Base-by-base conservation (phyloP, 2,888 invertebrate genomes). In the Hipparchia sbordonii region DNA sequence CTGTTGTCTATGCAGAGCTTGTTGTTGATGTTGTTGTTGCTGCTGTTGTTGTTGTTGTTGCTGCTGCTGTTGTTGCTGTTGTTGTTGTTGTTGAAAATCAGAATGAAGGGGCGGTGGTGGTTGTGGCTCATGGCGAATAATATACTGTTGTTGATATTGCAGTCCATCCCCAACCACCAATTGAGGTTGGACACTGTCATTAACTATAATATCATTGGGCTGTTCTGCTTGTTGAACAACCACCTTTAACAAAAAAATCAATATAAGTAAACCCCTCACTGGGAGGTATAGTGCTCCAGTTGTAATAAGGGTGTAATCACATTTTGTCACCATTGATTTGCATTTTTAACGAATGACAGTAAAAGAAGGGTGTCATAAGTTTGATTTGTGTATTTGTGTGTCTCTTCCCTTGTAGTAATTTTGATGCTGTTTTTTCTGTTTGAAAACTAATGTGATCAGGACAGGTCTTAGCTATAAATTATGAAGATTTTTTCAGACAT, bases 181-280 rank as follows among this genome's bases (percentile, higher is more conserved):
- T 75, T 92, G 92, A 7, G 82, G 82, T 81, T 91, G 93, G 13
- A 90, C 92, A 75, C 88, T 87, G 77, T 93, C 93, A 82, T 93
- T 94, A 81, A 95, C 93, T 86, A 95, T 91, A 82, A 94, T 94
- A 82, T 94, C 94, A 87, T 94, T 93, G 72, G 93, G 87, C 72
- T 92, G 92, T 76, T 95, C 93, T 72, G 94, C 86, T 86, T 94
- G 94, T 79, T 93, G 92, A 76, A 95, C 94, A 77, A 94, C 94
- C 82, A 95, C 91, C 94, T 94, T 65, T 23, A 72, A 59, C 63
- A 72, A 57, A 63, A 70, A 67, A 2, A 72, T 13, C 45, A 23
- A 10, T 23, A 33, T 51, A 2, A 13, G 2, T 39, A 39, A 39
- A 39, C 39, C 23, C 23, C 23, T 39, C 39, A 39, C 39, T 39